Percentiles rank a stretch among this genome's conserved stretches.
phyloP scores from a whole-genome alignment of 64 coral and sea anemone genomes.

The Pachyseris speciosa region DNA sequence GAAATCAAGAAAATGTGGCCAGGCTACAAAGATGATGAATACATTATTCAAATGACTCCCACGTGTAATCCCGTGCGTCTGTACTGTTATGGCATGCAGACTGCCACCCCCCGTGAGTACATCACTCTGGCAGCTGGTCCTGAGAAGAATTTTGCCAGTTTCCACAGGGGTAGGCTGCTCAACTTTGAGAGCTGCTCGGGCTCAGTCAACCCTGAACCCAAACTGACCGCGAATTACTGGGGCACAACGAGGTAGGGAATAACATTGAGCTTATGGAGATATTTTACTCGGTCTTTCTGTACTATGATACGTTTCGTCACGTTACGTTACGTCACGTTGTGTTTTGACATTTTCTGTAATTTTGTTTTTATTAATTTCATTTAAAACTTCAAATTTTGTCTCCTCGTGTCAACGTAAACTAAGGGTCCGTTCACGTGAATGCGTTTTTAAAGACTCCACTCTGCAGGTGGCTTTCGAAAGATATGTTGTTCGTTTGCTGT shows the following conservation, averaged over 20 bases:
- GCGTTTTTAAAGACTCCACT: too few relatives aligned
- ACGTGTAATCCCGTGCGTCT: slow-evolving; percentile 85
- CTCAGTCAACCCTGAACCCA: slow-evolving; percentile 82
- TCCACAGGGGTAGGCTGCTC: slow-evolving; percentile 82
- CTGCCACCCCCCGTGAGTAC: slow-evolving; percentile 85
- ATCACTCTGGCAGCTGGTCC: slow-evolving; percentile 86
- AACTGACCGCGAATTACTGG: slow-evolving; percentile 95
- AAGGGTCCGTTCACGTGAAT: too few relatives aligned
- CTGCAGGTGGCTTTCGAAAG: too few relatives aligned
- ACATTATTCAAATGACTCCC: slow-evolving; percentile 78
- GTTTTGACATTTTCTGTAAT: too few relatives aligned
- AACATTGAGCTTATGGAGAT: neutral
- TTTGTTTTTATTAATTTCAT: too few relatives aligned
- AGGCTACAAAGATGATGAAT: slow-evolving; percentile 89
- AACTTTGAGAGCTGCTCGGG: slow-evolving; percentile 88
- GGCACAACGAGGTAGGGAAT: slow-evolving; percentile 85
- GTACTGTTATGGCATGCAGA: slow-evolving; percentile 90
- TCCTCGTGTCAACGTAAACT: too few relatives aligned
- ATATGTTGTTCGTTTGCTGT: too few relatives aligned
- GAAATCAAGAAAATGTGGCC: slow-evolving; percentile 89
- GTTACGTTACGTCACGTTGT: too few relatives aligned
- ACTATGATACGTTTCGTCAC: too few relatives aligned
- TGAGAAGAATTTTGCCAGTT: slow-evolving; percentile 89
- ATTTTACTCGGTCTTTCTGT: too few relatives aligned
- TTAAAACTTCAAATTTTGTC: too few relatives aligned